phyloP scores from a whole-genome alignment of 2,113 vertebrate species.

The Silurus asotus region DNA sequence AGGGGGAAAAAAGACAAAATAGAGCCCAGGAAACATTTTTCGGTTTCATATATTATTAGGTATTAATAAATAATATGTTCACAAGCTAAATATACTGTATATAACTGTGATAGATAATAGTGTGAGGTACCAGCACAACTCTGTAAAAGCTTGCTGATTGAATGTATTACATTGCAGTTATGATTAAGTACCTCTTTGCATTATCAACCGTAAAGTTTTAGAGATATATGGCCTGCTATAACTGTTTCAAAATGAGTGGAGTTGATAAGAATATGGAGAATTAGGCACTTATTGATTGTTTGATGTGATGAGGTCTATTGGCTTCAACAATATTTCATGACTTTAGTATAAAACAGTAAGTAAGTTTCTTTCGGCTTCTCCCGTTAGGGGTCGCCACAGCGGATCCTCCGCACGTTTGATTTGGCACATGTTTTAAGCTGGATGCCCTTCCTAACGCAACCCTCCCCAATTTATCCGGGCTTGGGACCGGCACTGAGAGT shows the following conservation, averaged over 20 bases:
- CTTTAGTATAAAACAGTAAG: neutral
- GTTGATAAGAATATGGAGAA: neutral
- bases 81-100: neutral
- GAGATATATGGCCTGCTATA: neutral
- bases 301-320: neutral
- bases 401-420: too few relatives aligned
- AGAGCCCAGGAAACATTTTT: neutral
- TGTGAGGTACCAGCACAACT: neutral
- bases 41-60: too few relatives aligned
- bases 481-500: too few relatives aligned
- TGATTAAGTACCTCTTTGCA: neutral
- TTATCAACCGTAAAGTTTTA: neutral
- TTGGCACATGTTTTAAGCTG: too few relatives aligned
- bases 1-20: neutral
- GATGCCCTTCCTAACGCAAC: too few relatives aligned
- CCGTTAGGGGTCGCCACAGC: too few relatives aligned
- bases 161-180: neutral
- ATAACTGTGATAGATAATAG: neutral
- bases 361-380: too few relatives aligned
- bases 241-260: neutral
- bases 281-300: neutral
- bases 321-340: neutral
- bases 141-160: neutral
- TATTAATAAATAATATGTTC: neutral
- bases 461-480: too few relatives aligned